A percentile compares a stretch with the other conserved stretches of the same genome.
phyloP scores from a whole-genome alignment of 1,140 invertebrate genomes.

The Drosophila busckii region DNA sequence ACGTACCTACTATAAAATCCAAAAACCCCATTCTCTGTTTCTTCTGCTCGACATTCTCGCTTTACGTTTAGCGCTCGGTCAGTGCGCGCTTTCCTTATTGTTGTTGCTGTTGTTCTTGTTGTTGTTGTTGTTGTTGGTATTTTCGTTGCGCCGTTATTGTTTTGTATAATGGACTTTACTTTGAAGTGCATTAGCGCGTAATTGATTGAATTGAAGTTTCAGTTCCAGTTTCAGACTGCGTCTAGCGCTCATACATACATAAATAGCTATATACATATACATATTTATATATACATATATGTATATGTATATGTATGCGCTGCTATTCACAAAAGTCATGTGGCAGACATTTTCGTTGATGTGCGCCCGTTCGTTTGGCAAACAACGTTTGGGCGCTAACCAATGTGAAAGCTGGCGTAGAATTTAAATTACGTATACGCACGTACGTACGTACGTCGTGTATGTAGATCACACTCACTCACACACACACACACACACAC shows the following conservation, averaged over 20 bases:
- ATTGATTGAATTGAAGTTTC: constrained; percentile 61
- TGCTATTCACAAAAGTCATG: constrained; percentile 13
- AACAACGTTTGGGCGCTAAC: constrained; percentile 34
- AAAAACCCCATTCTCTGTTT: no score
- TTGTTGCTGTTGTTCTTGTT: background rate
- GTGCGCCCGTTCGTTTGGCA: constrained; percentile 48
- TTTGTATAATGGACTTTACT: constrained; percentile 35
- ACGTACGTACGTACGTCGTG: background rate
- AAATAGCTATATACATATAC: background rate
- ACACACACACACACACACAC: no score
- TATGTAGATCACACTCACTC: no score
- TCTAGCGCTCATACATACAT: constrained; percentile 2
- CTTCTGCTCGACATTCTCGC: no score
- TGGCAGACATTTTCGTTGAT: constrained; percentile 52
- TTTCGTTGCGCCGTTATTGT: constrained; percentile 47
- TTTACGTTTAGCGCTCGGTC: constrained; percentile 7
- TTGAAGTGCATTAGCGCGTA: constrained; percentile 55
- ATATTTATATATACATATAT: background rate
- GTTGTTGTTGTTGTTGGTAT: background rate
- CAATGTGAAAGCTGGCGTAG: constrained; percentile 43
- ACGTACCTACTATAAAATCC: no score
- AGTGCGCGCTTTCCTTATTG: constrained; percentile 7
- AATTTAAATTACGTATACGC: constrained; percentile 48
- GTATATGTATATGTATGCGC: background rate
- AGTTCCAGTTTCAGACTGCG: constrained; percentile 16